These are phyloP conservation scores for Rana temporaria DNA, from an alignment of 2,113 vertebrate species.

Conservation along the genomic window DNA sequence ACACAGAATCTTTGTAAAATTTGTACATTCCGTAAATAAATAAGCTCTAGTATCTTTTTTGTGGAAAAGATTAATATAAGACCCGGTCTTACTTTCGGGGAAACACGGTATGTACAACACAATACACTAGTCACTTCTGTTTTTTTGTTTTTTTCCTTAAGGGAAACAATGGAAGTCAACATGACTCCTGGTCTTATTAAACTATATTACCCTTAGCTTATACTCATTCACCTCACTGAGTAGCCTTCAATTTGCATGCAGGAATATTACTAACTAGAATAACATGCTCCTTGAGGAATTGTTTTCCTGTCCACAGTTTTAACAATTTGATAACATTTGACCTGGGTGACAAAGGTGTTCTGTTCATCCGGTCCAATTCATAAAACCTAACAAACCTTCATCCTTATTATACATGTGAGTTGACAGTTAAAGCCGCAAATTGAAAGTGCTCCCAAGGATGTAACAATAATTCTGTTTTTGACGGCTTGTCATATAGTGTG, in stretches of 20 bases:
- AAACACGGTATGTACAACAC: too few species aligned
- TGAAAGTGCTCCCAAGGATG: not conserved
- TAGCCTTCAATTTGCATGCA: not conserved
- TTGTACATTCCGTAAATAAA: too few species aligned
- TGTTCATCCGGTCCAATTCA: not conserved
- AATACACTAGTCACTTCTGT: not conserved
- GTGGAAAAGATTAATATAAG: too few species aligned
- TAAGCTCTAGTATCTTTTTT: too few species aligned
- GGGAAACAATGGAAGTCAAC: not conserved
- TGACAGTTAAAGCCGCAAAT: conserved; percentile 10
- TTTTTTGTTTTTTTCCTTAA: not conserved
- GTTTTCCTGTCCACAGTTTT: not conserved
- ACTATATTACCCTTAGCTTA: not conserved
- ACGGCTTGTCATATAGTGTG: conserved; percentile 15
- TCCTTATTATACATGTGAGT: not conserved
- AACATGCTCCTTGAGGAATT: too few species aligned
- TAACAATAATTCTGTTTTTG: not conserved
- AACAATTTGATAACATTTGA: conserved; percentile 1
- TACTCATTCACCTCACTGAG: not conserved
- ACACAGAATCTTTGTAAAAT: too few species aligned
- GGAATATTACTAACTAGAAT: too few species aligned
- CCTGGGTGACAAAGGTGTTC: not conserved
- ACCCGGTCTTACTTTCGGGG: too few species aligned
- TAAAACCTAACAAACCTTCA: not conserved
- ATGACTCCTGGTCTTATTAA: not conserved